Evolutionary conservation across 2,797 vertebrate genomes (phyloP).

Genomic region (Sebastes melanostomus): DNA sequence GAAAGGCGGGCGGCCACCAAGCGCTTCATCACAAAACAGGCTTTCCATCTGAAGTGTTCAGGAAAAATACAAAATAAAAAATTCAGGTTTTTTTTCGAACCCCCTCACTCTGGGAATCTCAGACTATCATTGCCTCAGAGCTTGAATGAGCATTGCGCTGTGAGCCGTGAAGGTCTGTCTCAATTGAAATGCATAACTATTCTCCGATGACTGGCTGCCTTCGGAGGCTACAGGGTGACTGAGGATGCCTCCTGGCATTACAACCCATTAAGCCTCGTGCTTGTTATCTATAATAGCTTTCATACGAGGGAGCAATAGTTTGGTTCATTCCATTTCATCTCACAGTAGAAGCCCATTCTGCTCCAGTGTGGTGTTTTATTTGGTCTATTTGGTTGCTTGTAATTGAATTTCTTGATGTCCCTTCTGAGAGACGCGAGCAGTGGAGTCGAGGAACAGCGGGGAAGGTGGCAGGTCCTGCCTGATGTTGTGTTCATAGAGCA

Average conservation of each 20-base stretch:
- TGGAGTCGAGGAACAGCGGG: background rate
- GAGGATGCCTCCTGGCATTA: constrained; percentile 52
- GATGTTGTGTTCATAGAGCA: constrained; percentile 11
- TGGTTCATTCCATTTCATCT: constrained; percentile 66
- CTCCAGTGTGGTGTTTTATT: constrained; percentile 49
- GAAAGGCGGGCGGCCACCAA: background rate
- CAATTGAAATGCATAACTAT: constrained; percentile 66
- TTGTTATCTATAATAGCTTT: constrained; percentile 76
- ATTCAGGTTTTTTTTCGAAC: constrained; percentile 3
- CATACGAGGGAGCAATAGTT: constrained; percentile 46
- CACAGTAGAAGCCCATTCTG: constrained; percentile 49
- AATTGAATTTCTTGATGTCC: constrained; percentile 69
- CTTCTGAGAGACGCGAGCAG: constrained; percentile 8
- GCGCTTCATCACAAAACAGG: constrained; percentile 5
- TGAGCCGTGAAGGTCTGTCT: constrained; percentile 58
- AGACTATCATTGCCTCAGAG: constrained; percentile 24
- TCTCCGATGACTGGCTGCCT: constrained; percentile 40
- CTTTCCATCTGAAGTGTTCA: constrained; percentile 15
- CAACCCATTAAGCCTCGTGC: constrained; percentile 61
- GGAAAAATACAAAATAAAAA: constrained; percentile 6
- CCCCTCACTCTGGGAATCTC: constrained; percentile 25
- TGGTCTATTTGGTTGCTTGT: constrained; percentile 59
- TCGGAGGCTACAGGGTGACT: constrained; percentile 42
- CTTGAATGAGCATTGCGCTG: constrained; percentile 32
- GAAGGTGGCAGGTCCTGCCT: background rate